Base-by-base conservation (phyloP, 2,888 invertebrate species). In the Proisotoma minuta region DNA sequence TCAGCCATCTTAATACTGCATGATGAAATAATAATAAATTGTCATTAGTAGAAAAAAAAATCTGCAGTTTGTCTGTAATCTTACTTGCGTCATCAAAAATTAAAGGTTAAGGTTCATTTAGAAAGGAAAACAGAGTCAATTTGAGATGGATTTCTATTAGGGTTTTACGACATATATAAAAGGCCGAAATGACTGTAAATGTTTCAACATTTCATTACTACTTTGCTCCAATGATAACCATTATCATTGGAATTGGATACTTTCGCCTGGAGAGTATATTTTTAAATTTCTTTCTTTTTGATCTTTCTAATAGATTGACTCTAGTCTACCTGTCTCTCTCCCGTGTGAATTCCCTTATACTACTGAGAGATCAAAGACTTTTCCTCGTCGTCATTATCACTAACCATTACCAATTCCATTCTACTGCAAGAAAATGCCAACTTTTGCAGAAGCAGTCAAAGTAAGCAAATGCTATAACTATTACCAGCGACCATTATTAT, bases 231-330 rank as follows among this genome's bases (percentile, higher is more conserved):
- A 43, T 43, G 43, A 43, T 15, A 34, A 43, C 43, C 43, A 43
- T 43, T 43, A 43, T 43, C 43, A 43, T 43, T 43, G 43, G 18
- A 43, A 43, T 43, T 5, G 43, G 43, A 43, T 43, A 43, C 43
- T 43, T 43, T 43, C 20, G 20, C 15, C 43, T 5, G 15, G n/a
- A n/a, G 18, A 43, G 20, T 43, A 43, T n/a, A 43, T 43, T 43
- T 43, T 43, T 43, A 43, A 43, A 43, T 15, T 43, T 34, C 34
- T 34, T 15, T 34, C 34, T 34, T 34, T 15, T 10, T 34, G 15
- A 34, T 8, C 34, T 34, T 15, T 34, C 34, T 15, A 8, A 15
- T 34, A 8, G 15, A 34, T 15, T 15, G 15, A 34, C 34, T n/a
- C n/a, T 15, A 34, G 15, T 15, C 34, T 10, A 34, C 34, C 34